Evolutionary conservation across 2,888 invertebrate species (phyloP), one percentile per base, ranked within the genome.

Genomic region (Phasia obesa): DNA sequence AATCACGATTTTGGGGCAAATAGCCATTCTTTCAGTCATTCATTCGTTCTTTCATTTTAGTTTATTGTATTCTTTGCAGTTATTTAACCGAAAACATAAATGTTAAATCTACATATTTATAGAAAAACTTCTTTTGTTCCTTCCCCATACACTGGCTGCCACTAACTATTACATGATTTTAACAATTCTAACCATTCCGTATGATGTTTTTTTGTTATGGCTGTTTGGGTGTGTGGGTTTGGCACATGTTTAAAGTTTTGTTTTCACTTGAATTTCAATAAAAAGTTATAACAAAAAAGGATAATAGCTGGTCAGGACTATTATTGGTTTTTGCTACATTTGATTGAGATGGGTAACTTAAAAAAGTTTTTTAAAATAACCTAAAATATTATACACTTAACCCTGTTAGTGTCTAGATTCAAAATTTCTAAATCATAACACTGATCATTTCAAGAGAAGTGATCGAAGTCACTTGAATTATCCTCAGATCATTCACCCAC

Each of bases 1-100:
- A 47, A 70, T 53, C 55, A 67, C 62, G 62, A 69, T 77, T 81
- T 81, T 74, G 69, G 67, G 73, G 55, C 77, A 73, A 81, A 64
- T 73, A 73, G 53, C 71, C 71, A 73, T 65, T 51, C 64, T n/a
- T 55, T 35, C 25, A 47, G 64, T 74, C 47, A 49, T 71, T 27
- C 57, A 55, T 55, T n/a, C 23, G 15, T 42, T 17, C 35, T 23
- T 71, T 67, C 69, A 53, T 81, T 31, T 60, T 23, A 47, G 21
- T 49, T 31, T 57, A 64, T 78, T 78, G 64, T 71, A 57, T 64
- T 73, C 44, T 79, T 65, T 73, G 49, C 44, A 71, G 51, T 64
- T 59, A 65, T 79, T 65, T 79, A 73, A 53, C 51, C 65, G 31
- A 23, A 62, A 49, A 55, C 27, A 44, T 15, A 67, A 38, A 23